Evolutionary conservation across 2,888 invertebrate genomes (phyloP), one percentile per base, ranked within the genome.

Genomic region (Synergus japonicus): DNA sequence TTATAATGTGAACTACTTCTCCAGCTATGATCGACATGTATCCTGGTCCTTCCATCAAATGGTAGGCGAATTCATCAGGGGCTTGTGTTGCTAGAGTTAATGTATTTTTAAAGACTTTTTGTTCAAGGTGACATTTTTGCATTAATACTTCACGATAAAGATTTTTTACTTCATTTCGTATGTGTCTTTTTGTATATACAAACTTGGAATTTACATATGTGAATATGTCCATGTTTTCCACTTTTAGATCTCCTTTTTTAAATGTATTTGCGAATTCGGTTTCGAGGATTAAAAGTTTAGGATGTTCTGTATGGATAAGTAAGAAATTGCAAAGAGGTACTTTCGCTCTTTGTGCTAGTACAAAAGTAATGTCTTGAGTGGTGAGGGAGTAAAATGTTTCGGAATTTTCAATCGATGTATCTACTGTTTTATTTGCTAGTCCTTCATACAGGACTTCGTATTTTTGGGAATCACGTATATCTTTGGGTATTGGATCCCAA

Each of bases 191-290:
- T 0, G 84, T 78, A 67, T 88, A 88, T 5, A 88, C 77, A 10
- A 88, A 86, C 81, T 89, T 88, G 0, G 83, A 79, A 18, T 86
- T 87, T 0, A 87, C 80, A 49, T 87, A 87, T 0, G 79, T 44
- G 12, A 86, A 85, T 4, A 87, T 63, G 60, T 88, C 85, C 0
- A 84, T 18, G 9, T 44, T 44, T 44, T 9, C 44, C 1, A 44
- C 44, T 44, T 0, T n/a, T 7, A 44, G 10, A 10, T 44, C 0
- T 44, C 10, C 44, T 44, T 44, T 44, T 10, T 44, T 44, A 2
- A 44, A 44, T 10, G 44, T 44, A 1, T 44, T 44, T 10, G 10
- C 44, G 9, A 10, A 10, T 4, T 18, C 7, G 0, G 73, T 15
- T 76, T 83, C 82, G 0, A 79, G 15, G 0, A 84, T 78, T 0